Percentiles rank a stretch among this genome's conserved stretches.
phyloP scores from a whole-genome alignment of 2,888 invertebrate species.

The Brenthis daphne region DNA sequence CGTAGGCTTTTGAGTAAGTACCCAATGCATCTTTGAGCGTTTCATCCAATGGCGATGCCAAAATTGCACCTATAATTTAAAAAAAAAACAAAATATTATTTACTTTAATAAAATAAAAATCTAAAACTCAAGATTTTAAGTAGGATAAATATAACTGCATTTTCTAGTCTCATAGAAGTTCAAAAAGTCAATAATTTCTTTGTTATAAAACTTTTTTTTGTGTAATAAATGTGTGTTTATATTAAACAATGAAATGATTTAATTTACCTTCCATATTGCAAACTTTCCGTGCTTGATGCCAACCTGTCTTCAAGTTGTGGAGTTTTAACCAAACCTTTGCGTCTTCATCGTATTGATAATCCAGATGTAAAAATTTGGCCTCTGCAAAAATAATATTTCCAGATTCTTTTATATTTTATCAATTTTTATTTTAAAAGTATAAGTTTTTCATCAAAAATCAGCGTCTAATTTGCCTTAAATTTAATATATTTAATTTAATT shows the following conservation, averaged over 20 bases:
- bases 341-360: constrained; percentile 9
- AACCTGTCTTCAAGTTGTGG: background rate
- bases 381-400: background rate
- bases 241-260: background rate
- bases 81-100: background rate
- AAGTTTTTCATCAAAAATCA: background rate
- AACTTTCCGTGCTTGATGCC: constrained; percentile 15
- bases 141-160: too few relatives aligned
- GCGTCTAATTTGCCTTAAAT: background rate
- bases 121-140: too few relatives aligned
- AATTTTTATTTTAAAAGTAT: background rate
- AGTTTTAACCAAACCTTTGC: constrained; percentile 12
- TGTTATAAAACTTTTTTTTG: background rate
- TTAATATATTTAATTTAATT: too few relatives aligned
- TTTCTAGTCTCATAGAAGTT: too few relatives aligned
- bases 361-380: constrained; percentile 4
- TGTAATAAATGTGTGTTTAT: too few relatives aligned
- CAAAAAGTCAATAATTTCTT: too few relatives aligned
- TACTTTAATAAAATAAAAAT: too few relatives aligned
- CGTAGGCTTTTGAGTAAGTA: background rate
- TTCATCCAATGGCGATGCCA: constrained; percentile 36
- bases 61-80: constrained; percentile 20
- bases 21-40: constrained; percentile 17
- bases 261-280: constrained; percentile 12
- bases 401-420: background rate